These are phyloP conservation scores for Ashinkailepas kermadecensis DNA, from an alignment of 2,888 invertebrate species.

Conservation along the genomic window DNA sequence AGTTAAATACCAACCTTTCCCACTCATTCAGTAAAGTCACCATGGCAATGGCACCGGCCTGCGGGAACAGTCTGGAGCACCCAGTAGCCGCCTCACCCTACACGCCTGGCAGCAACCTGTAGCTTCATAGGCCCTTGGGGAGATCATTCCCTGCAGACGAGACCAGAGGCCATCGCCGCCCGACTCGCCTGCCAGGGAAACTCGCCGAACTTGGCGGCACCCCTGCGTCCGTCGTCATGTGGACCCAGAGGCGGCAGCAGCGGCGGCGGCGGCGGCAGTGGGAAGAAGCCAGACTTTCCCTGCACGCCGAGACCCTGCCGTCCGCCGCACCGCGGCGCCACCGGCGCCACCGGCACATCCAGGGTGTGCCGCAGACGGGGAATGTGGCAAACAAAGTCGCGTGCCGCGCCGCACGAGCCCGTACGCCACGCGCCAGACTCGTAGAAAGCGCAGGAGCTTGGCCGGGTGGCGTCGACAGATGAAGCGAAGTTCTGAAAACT, in stretches of 20 bases:
- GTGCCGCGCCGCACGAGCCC: neutral
- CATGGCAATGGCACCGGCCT: no score
- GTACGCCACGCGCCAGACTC: neutral
- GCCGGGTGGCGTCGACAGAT: neutral
- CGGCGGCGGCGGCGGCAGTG: slow-evolving; percentile 14
- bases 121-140: no score
- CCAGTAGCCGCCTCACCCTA: no score
- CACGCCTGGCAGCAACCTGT: no score
- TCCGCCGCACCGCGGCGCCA: neutral
- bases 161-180: no score
- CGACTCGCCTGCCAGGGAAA: slow-evolving; percentile 1
- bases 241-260: neutral
- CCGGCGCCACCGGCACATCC: neutral
- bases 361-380: neutral
- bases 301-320: neutral
- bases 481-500: neutral
- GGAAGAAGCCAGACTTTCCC: neutral
- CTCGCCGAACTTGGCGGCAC: neutral
- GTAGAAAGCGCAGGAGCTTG: neutral
- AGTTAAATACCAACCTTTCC: no score
- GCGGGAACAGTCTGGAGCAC: no score
- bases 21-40: no score
- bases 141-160: no score
- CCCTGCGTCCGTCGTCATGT: neutral
- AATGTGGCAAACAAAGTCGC: neutral